phyloP scores from a whole-genome alignment of 2,113 vertebrate genomes.

The Chascanopsetta lugubris region DNA sequence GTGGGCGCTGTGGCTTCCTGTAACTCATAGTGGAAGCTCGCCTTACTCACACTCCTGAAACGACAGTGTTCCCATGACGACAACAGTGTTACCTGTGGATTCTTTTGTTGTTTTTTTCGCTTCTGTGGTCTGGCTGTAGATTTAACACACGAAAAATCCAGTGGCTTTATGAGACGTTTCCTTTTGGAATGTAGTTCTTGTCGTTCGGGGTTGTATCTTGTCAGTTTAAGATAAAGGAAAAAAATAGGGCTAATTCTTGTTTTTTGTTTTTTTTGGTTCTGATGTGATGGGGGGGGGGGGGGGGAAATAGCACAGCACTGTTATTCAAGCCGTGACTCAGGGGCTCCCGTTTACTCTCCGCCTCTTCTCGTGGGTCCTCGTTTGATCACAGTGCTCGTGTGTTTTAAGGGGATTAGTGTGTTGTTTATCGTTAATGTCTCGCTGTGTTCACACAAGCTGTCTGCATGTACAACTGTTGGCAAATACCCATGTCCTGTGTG shows the following conservation, averaged over 20 bases:
- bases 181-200: constrained; percentile 1
- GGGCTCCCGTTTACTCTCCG: background rate
- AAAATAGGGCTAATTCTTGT: background rate
- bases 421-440: background rate
- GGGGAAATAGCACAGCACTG: background rate
- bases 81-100: constrained; percentile 10
- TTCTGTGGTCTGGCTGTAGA: constrained; percentile 14
- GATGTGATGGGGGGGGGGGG: too few relatives aligned
- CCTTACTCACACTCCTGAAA: background rate
- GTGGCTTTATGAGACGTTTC: background rate
- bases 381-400: background rate
- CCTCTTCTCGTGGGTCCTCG: background rate
- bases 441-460: background rate
- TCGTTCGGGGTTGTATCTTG: background rate
- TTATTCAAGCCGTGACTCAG: background rate
- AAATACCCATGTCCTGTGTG: background rate
- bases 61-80: background rate
- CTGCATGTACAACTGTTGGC: background rate
- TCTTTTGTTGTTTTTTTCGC: constrained; percentile 2
- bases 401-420: constrained; percentile 3
- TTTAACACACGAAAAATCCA: background rate
- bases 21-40: background rate
- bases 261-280: background rate
- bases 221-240: background rate
- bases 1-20: background rate